Conservation (phyloP, 1,140 invertebrate species). For the Diplogasteroides magnus region DNA sequence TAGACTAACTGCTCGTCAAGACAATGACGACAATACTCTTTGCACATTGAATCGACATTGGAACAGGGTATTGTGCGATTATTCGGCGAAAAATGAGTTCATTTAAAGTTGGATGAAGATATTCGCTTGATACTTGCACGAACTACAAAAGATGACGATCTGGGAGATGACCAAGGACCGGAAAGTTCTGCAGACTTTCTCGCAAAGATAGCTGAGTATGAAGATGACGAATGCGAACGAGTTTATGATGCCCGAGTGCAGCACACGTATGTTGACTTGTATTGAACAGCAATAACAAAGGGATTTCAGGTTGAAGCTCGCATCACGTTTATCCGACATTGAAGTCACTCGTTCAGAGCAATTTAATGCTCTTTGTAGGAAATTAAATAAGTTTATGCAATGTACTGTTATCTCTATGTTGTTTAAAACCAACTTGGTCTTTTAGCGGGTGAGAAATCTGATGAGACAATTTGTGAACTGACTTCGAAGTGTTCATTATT, state of each 20-base stretch:
- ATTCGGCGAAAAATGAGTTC: no score
- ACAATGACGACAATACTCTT: conserved; percentile 91
- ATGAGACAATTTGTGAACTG: no score
- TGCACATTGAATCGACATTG: conserved; percentile 97
- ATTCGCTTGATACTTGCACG: conserved; percentile 84
- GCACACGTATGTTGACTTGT: conserved; percentile 58
- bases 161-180: conserved; percentile 82
- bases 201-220: conserved; percentile 81
- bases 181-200: conserved; percentile 18
- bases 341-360: no score
- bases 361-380: neutral
- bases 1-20: conserved; percentile 90
- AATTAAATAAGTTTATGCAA: conserved; percentile 3
- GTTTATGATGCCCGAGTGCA: conserved; percentile 71
- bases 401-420: no score
- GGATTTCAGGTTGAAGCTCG: no score
- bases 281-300: no score
- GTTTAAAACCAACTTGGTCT: no score
- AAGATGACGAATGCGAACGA: conserved; percentile 58
- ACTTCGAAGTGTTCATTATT: no score
- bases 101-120: conserved; percentile 76
- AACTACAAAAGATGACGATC: conserved; percentile 86
- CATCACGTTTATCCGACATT: no score
- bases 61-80: no score
- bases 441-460: no score